Conservation (phyloP, 2,113 vertebrate species). For the Leucopsar rothschildi region DNA sequence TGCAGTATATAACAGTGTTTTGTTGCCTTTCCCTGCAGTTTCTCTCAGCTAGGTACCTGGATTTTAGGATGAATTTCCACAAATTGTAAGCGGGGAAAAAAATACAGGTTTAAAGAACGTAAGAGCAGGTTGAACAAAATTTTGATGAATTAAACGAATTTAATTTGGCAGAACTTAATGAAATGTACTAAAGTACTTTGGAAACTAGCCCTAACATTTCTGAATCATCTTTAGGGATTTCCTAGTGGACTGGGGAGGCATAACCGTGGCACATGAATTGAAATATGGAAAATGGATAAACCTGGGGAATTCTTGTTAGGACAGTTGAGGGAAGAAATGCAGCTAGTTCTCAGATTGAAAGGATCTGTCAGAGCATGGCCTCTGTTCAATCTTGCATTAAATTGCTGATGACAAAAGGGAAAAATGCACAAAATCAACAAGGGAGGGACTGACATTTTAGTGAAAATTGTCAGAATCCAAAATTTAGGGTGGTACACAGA, state of each 20-base stretch:
- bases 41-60: background rate
- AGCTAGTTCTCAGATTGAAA: background rate
- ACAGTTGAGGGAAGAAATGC: background rate
- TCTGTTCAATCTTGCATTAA: background rate
- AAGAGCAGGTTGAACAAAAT: background rate
- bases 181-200: background rate
- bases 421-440: background rate
- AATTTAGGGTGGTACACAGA: background rate
- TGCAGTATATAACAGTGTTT: accelerated
- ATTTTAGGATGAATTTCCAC: background rate
- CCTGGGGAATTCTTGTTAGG: background rate
- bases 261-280: background rate
- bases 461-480: background rate
- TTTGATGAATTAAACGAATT: background rate
- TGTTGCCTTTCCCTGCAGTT: background rate
- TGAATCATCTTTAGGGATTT: background rate
- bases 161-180: background rate
- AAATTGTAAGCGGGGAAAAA: background rate
- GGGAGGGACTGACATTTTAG: background rate
- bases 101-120: background rate
- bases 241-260: background rate
- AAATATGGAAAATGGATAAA: background rate
- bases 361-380: background rate
- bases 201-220: background rate
- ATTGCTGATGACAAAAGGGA: background rate